Evolutionary conservation across 35 echinoderm and acorn worm species (phyloP).

Genomic region (Apostichopus parvimensis): DNA sequence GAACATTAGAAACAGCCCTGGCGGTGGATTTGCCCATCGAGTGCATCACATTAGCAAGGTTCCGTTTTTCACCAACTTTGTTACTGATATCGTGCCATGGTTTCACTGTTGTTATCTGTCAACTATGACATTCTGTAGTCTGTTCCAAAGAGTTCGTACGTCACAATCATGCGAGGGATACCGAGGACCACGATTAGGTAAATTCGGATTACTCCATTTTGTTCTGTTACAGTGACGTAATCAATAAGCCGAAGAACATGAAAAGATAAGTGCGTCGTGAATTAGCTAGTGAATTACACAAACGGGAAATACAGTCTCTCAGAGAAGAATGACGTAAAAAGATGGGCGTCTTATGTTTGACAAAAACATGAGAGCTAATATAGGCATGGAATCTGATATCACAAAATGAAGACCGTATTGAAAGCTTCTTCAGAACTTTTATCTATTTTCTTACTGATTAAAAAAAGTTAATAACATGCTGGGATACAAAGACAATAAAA

Average conservation of each 20-base stretch:
- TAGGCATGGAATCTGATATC: background rate
- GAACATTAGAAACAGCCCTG: background rate
- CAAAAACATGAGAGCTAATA: background rate
- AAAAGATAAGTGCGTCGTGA: too few species aligned
- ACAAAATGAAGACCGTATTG: too few species aligned
- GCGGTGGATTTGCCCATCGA: slow-evolving; percentile 3
- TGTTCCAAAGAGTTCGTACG: background rate
- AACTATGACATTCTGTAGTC: background rate
- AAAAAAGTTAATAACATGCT: too few species aligned
- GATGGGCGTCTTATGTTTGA: too few species aligned
- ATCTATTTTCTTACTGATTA: too few species aligned
- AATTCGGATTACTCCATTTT: background rate
- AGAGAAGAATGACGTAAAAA: too few species aligned
- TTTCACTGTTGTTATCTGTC: slow-evolving; percentile 14
- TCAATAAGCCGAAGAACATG: too few species aligned
- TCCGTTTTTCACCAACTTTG: slow-evolving; percentile 35
- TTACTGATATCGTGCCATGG: slow-evolving; percentile 20
- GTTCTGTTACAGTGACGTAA: too few species aligned
- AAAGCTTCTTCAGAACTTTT: too few species aligned
- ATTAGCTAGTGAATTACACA: too few species aligned
- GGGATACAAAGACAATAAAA: too few species aligned
- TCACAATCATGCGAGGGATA: slow-evolving; percentile 10
- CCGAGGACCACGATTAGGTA: background rate
- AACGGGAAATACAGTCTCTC: too few species aligned
- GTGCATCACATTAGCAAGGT: slow-evolving; percentile 18